Evolutionary conservation across 2,888 invertebrate species (phyloP), one percentile per base, ranked within the genome.

Genomic region (Micoletzkya japonica): DNA sequence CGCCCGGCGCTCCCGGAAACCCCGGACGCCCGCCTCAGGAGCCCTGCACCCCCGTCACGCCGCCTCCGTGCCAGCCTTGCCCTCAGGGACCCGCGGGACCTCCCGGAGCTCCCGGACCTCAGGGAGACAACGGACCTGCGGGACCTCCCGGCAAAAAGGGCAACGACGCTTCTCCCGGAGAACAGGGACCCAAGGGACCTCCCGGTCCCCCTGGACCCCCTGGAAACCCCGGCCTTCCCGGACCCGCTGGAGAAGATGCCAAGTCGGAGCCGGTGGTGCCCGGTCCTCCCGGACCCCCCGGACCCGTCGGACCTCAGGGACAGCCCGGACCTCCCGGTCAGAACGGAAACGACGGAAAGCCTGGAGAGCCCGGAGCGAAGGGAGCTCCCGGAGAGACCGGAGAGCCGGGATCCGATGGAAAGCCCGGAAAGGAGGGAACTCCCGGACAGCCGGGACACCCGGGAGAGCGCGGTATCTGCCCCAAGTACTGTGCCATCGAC

Each of bases 131-230:
- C 73, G 79, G 79, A 75, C 72, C 74, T 39, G 69, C 74, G 37
- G 79, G 79, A 70, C 74, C 75, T 70, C 74, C 70, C 58, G 79
- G 79, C 73, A 76, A 77, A 69, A 77, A 77, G 75, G 79, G 79
- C 66, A 77, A 77, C 72, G 77, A 79, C 68, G 77, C 79, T 63
- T 70, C 77, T 20, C 78, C 79, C 72, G 79, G 79, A 70, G 77
- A 77, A 71, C 71, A 76, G 54, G 79, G 79, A 79, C 79, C 79
- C 70, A 79, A 79, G 74, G 79, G 79, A 78, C 78, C 79, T 24
- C 79, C 79, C 66, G 79, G 79, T 78, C 79, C 79, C 72, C 77
- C 77, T 70, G 78, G 79, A 76, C 72, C 75, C 52, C 75, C 76
- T 68, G 77, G 78, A 75, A 64, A 73, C 69, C 52, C 69, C 26